phyloP scores from a whole-genome alignment of 2,113 vertebrate genomes.

The Syngnathus scovelli region DNA sequence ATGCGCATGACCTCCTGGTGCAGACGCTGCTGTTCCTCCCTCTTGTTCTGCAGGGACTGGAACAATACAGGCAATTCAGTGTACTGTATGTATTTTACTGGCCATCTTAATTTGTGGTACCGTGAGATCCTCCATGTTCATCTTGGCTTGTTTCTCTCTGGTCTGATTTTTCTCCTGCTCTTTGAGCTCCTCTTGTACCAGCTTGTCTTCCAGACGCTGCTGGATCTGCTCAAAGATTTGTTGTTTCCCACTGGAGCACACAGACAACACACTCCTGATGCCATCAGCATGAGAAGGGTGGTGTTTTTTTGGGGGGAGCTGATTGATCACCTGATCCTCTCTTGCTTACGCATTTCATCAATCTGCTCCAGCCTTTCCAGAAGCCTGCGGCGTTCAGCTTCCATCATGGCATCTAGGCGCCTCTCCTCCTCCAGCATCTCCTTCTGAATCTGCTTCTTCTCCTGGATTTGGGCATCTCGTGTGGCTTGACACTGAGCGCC shows the following conservation, averaged over 20 bases:
- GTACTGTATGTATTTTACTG: neutral
- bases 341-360: conserved; percentile 67
- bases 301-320: neutral
- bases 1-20: conserved; percentile 75
- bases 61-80: neutral
- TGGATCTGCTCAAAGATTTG: conserved; percentile 78
- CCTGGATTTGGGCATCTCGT: conserved; percentile 78
- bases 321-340: conserved; percentile 63
- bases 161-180: conserved; percentile 76
- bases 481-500: conserved; percentile 82
- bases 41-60: conserved; percentile 74
- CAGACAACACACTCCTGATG: neutral
- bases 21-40: conserved; percentile 67
- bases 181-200: conserved; percentile 64
- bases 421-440: conserved; percentile 78
- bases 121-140: conserved; percentile 77
- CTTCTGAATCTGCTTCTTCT: conserved; percentile 73
- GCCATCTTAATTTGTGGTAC: conserved; percentile 43
- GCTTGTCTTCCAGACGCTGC: conserved; percentile 64
- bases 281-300: neutral
- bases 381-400: conserved; percentile 72
- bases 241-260: conserved; percentile 70
- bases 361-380: conserved; percentile 70
- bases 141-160: conserved; percentile 65
- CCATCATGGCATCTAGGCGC: conserved; percentile 83